Evolutionary conservation across 2,888 invertebrate species (phyloP), one percentile per base, ranked within the genome.

Genomic region (Cremastinae sp.): DNA sequence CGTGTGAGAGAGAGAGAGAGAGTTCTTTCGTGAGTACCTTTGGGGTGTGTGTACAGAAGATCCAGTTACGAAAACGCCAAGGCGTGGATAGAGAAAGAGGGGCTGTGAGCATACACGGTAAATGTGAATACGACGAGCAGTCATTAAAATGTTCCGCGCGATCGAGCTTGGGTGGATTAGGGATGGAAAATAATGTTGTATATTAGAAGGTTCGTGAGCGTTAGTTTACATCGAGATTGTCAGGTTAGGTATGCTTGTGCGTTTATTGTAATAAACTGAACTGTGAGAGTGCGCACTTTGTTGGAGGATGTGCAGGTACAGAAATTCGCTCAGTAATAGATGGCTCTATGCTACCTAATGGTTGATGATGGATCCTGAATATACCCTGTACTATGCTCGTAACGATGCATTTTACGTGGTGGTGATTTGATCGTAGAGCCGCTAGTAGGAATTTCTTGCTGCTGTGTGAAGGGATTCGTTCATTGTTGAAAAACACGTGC

Each of bases 131-230:
- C 81, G 83, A 86, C 85, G 87, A 88, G 86, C 86, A 88, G 88
- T 87, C 89, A 88, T 89, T 89, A 89, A 88, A 89, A 88, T 87
- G 87, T 89, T 88, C 88, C 88, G 86, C 87, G 85, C 88, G 88
- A 89, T 89, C 87, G 88, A 88, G 84, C 85, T 81, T 83, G 82
- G 82, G 78, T 82, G 81, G 80, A 85, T 83, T 81, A 82, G 74
- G 82, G 81, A 76, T 79, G 78, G 81, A 83, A 80, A 80, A 81
- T 83, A 86, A 84, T 85, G 84, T 79, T 69, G 69, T 78, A 75
- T 76, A 80, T 79, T 82, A 54, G 47, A 56, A 22, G 43, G 43
- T 53, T 43, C 61, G 54, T 69, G 34, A 59, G 51, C 38, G 41
- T 20, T 51, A 66, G 56, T 65, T 61, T 53, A 22, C 18, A 61